Percentiles rank a stretch among this genome's conserved stretches.
These are phyloP conservation scores for Epizoanthus scotinus DNA, from an alignment of 92 coral and sea anemone species.

Conservation along the genomic window DNA sequence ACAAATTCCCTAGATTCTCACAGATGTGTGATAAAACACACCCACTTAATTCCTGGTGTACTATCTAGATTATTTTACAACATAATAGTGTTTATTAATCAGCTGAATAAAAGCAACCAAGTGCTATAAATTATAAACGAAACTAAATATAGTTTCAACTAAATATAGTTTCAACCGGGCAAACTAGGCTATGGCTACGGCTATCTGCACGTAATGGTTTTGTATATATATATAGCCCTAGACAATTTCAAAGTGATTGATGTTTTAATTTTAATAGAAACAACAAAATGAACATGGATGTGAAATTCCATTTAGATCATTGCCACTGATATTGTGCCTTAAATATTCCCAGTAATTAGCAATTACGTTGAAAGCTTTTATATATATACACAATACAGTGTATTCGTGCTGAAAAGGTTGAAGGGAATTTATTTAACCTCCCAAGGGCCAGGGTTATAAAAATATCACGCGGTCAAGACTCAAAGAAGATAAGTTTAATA, in stretches of 20 bases:
- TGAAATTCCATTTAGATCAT: slow-evolving; percentile 27
- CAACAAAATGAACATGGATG: neutral
- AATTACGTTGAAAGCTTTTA: neutral
- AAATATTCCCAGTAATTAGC: neutral
- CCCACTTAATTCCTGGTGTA: neutral
- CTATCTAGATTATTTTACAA: neutral
- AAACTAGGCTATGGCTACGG: neutral
- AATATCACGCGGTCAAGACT: no score
- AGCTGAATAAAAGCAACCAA: neutral
- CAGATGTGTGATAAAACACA: slow-evolving; percentile 11
- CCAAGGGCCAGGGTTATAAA: no score
- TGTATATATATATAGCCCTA: neutral
- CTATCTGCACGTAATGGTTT: neutral
- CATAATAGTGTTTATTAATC: no score
- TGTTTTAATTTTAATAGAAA: neutral
- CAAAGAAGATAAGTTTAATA: no score
- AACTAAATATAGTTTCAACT: neutral
- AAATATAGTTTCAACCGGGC: neutral
- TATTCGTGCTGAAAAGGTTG: neutral
- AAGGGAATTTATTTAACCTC: neutral
- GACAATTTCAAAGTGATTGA: neutral
- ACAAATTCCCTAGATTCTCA: slow-evolving; percentile 28
- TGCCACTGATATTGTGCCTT: slow-evolving; percentile 26
- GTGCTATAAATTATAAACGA: no score
- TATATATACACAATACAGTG: neutral